Evolutionary conservation across 2,113 vertebrate species (phyloP).

Genomic region (Tragelaphus strepsiceros): DNA sequence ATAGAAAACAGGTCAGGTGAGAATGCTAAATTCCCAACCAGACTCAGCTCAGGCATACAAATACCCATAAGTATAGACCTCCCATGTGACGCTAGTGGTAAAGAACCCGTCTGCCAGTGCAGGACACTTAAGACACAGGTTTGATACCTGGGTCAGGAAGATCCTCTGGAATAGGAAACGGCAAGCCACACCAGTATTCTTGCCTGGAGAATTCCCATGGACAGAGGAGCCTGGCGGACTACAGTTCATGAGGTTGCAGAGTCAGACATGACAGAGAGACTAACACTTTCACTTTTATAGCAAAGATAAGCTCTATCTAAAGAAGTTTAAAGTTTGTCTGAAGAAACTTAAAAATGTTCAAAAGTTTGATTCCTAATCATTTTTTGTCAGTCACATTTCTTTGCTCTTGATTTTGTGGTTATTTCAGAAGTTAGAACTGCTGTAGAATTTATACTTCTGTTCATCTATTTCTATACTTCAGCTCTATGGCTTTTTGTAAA

Average conservation of each 20-base stretch:
- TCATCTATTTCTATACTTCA: not conserved
- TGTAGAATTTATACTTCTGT: not conserved
- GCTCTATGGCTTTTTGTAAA: not conserved
- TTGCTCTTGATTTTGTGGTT: not conserved
- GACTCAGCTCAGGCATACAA: not conserved
- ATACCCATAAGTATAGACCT: not conserved
- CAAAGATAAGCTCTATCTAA: not conserved
- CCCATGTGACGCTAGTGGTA: not conserved
- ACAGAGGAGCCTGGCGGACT: not conserved
- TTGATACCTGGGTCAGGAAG: not conserved
- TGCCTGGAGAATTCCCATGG: not conserved
- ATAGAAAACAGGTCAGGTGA: not conserved
- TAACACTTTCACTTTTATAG: no score
- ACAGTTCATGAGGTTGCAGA: not conserved
- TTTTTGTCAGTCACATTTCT: not conserved
- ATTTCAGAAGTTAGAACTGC: not conserved
- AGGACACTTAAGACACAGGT: not conserved
- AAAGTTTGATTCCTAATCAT: not conserved
- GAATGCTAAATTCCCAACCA: not conserved
- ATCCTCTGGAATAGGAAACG: not conserved
- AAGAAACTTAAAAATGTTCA: not conserved
- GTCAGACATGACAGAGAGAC: not conserved
- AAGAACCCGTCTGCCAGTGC: rapidly evolving
- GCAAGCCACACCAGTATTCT: not conserved
- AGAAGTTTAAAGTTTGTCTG: not conserved